Evolutionary conservation across 2,888 invertebrate species (phyloP), one percentile per base, ranked within the genome.

Genomic region (Boloria euphrosyne): DNA sequence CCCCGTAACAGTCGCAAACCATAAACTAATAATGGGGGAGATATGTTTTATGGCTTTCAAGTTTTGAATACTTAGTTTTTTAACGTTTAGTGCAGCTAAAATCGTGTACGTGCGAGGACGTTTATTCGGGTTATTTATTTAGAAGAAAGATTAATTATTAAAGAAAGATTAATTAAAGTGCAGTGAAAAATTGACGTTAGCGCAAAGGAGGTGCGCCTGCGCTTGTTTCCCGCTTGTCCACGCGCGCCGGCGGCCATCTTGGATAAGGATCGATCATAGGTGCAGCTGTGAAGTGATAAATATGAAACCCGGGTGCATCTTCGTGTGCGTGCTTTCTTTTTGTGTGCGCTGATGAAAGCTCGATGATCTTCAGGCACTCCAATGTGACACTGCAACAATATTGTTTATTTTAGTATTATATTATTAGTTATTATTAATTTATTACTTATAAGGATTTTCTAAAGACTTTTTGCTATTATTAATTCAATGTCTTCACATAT

Each of bases 1-100:
- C 84, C 80, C 81, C 77, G 82, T 82, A 87, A 89, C 87, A 89
- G 88, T 89, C 87, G 84, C 87, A 84, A 83, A 77, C 86, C 85
- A 89, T 90, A 90, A 90, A 91, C 90, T 90, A 92, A 92, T 92
- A 92, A 91, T 90, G 88, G 91, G 92, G 91, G 91, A 92, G 89
- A 83, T 86, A 89, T 91, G 88, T 89, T 92, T 92, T 91, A 91
- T 91, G 90, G 83, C 79, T 83, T 86, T 84, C 86, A 80, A 87
- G 86, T 88, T 91, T 86, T 90, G 89, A 90, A 91, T 90, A 86
- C 85, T 78, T 78, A 81, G 74, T 84, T 89, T 89, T 91, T 89
- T 87, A 83, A 82, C 78, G 81, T 85, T 91, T 89, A 92, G 91
- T 92, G 78, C 83, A 80, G 78, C 79, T 75, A 83, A 85, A 83